These are phyloP conservation scores for Ladona fulva DNA, from an alignment of 1,140 invertebrate genomes.

Conservation along the genomic window DNA sequence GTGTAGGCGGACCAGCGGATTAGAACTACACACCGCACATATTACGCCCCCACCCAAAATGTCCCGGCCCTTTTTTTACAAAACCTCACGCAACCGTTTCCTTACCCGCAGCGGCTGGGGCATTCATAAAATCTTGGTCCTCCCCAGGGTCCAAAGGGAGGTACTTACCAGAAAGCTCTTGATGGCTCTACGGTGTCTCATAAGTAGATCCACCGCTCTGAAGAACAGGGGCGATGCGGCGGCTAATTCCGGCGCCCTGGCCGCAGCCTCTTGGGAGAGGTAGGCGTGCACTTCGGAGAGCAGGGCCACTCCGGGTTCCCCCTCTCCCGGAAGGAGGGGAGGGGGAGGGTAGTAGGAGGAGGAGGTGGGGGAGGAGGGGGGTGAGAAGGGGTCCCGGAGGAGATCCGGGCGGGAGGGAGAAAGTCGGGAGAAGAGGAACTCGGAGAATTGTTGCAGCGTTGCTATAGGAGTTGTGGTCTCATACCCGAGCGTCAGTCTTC, in stretches of 20 bases:
- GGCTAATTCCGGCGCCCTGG: not conserved
- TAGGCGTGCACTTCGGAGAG: constrained; percentile 41
- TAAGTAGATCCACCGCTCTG: not conserved
- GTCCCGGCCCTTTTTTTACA: too few species aligned
- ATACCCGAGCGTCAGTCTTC: constrained; percentile 51
- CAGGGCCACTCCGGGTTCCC: constrained; percentile 41
- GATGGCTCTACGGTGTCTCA: not conserved
- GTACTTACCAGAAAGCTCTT: not conserved
- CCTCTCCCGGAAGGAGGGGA: constrained; percentile 38
- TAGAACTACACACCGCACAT: too few species aligned
- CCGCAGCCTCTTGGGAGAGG: constrained; percentile 23
- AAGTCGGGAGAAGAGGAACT: constrained; percentile 34
- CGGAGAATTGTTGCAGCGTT: constrained; percentile 31
- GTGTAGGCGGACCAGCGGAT: too few species aligned
- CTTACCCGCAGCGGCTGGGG: too few species aligned
- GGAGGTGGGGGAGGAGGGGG: not conserved
- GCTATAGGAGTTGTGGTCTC: constrained; percentile 46
- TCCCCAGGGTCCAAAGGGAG: not conserved
- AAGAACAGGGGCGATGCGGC: not conserved
- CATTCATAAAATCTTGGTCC: too few species aligned
- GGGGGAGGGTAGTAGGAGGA: not conserved
- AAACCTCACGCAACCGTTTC: too few species aligned
- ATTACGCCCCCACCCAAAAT: too few species aligned
- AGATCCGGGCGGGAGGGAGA: not conserved
- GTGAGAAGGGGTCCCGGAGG: not conserved